Base-by-base conservation (phyloP, 1,140 invertebrate genomes). In the Vanessa atalanta region DNA sequence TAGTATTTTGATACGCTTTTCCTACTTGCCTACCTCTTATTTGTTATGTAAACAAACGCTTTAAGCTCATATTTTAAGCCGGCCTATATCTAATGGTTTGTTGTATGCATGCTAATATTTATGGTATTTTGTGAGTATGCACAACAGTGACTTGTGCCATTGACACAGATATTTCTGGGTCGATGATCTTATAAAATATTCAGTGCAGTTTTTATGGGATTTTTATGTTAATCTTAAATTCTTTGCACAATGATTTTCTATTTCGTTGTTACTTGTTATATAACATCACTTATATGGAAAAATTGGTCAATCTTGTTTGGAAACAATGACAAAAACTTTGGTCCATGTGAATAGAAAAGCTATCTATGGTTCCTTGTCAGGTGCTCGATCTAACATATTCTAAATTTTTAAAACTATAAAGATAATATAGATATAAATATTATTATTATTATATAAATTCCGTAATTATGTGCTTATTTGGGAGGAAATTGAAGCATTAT, bases 151-250 rank as follows among this genome's bases (percentile, higher is more conserved):
- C 63, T 75, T 57, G 50, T 77, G 75, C 70, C 75, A 79, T 77
- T 77, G 78, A 77, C 78, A 74, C 67, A 57, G 23, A 57, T 72
- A 26, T 14, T 47, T 63, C 70, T 77, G 23, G 61, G 70, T 68
- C 69, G 57, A 60, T 70, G 70, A 72, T 74, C 78, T 73, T 63
- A 47, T 65, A 50, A 75, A 31, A 67, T 72, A 68, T 78, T 63
- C 71, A 37, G 73, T 63, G 70, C 77, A 72, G 75, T 53, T 72
- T 60, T 78, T 75, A 78, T 75, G 50, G 53, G 13, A 47, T 23
- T 51, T 75, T 78, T 72, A 78, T 75, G 73, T 53, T 61, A 78
- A 75, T 72, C 8, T 16, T 73, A 23, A 14, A 26, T 55, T 65
- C 26, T 50, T 70, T 65, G 63, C 61, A 43, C 20, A 72, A 65